Conservation (phyloP, 2,113 vertebrate genomes). For the Alectura lathami region DNA sequence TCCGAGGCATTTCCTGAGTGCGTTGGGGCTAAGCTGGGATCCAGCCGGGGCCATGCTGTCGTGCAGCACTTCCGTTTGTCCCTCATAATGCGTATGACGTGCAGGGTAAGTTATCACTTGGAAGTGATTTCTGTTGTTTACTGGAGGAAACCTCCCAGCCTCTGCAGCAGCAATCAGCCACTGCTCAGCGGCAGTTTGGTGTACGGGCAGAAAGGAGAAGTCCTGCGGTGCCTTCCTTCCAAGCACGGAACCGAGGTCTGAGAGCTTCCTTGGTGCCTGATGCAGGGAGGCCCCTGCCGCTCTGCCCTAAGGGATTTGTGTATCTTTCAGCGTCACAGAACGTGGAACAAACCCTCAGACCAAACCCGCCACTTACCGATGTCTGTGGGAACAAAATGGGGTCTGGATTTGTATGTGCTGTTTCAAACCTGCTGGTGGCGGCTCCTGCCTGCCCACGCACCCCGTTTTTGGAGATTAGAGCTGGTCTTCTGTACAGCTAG, state of each 20-base stretch:
- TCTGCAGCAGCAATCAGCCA: rapidly evolving
- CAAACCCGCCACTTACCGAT: no score
- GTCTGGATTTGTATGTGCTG: no score
- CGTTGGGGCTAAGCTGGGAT: neutral
- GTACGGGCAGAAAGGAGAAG: neutral
- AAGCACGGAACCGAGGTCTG: neutral
- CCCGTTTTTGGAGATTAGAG: no score
- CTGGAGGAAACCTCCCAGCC: neutral
- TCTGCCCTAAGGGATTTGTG: rapidly evolving
- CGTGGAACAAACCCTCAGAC: no score
- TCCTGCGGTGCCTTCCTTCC: neutral
- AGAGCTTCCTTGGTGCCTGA: no score
- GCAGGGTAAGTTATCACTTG: neutral
- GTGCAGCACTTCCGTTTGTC: neutral
- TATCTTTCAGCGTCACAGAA: no score
- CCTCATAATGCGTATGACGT: neutral
- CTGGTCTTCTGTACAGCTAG: no score
- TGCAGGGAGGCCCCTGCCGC: no score
- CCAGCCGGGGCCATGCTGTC: no score
- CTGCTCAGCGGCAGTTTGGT: neutral
- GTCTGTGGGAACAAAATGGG: no score
- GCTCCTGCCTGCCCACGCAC: no score
- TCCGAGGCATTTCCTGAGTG: rapidly evolving
- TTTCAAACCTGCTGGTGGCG: no score
- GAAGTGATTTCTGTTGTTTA: neutral